Evolutionary conservation across 2,888 invertebrate genomes (phyloP), one percentile per base, ranked within the genome.

Genomic region (Acrobasis repandana): DNA sequence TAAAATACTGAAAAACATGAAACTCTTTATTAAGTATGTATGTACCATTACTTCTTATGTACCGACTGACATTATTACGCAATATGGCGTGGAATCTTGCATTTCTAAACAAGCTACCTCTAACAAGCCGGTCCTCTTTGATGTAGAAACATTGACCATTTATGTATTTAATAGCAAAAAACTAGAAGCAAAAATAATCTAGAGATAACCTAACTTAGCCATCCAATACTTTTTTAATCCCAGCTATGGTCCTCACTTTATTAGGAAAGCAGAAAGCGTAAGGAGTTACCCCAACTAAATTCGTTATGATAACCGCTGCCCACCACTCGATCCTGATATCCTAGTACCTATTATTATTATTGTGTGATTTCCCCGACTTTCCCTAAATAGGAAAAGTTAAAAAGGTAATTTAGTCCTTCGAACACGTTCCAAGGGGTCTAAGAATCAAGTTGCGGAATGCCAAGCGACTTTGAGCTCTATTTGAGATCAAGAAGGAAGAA

Each of bases 331-430:
- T 80, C 79, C 77, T 83, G 85, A 83, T 85, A 77, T 73, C 79
- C 83, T 77, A 76, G 80, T 81, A 77, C 73, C 76, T 58, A 90
- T 90, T 89, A 88, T 90, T 88, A 86, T 88, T 85, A 90, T 89
- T 87, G 88, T 84, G 82, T 83, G 86, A 85, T 86, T 86, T 80
- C 75, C 81, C 80, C 79, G 83, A 82, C 79, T 85, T 86, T 81
- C 85, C 85, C 86, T 85, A 90, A 92, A 92, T 90, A 89, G 90
- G 90, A 90, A 90, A 92, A 93, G 90, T 93, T 93, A 93, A 93
- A 90, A 84, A 88, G 91, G 88, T 86, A 81, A 90, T 93, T 93
- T 88, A 82, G 82, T 73, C 78, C 74, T 74, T 76, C 73, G 76
- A 80, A 88, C 93, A 93, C 93, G 89, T 92, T 77, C 28, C 47